phyloP scores from a whole-genome alignment of 2,888 invertebrate genomes.

The Apodemia zela region DNA sequence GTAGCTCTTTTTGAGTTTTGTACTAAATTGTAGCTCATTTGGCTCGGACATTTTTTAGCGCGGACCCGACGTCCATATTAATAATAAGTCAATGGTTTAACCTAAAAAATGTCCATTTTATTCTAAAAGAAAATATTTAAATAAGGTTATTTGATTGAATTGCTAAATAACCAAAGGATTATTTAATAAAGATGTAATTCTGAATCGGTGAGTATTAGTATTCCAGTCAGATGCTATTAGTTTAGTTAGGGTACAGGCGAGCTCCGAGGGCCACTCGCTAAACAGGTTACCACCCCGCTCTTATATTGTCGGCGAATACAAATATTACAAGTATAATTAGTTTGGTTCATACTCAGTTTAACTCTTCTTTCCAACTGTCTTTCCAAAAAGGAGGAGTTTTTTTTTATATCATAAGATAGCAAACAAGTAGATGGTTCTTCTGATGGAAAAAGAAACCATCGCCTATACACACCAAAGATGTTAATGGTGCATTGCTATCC shows the following conservation, averaged over 20 bases:
- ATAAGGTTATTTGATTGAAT: not conserved
- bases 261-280: conserved; percentile 61
- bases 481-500: too few species aligned
- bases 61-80: too few species aligned
- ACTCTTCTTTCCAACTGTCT: not conserved
- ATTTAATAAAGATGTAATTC: conserved; percentile 52
- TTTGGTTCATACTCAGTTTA: conserved; percentile 17
- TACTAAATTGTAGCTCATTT: too few species aligned
- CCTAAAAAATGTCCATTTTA: too few species aligned
- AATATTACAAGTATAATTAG: conserved; percentile 74
- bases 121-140: too few species aligned
- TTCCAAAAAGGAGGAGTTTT: too few species aligned
- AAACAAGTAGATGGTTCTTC: too few species aligned
- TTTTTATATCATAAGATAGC: not conserved
- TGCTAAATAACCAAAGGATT: conserved; percentile 17
- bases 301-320: conserved; percentile 64
- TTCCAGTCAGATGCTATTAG: conserved; percentile 62
- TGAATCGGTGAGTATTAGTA: conserved; percentile 52
- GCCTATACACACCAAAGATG: too few species aligned
- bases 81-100: too few species aligned
- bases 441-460: too few species aligned
- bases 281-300: conserved; percentile 72
- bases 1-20: not conserved
- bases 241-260: conserved; percentile 42
- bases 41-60: too few species aligned